phyloP scores from a whole-genome alignment of 2,797 vertebrate genomes.

The Arrhamphus sclerolepis region DNA sequence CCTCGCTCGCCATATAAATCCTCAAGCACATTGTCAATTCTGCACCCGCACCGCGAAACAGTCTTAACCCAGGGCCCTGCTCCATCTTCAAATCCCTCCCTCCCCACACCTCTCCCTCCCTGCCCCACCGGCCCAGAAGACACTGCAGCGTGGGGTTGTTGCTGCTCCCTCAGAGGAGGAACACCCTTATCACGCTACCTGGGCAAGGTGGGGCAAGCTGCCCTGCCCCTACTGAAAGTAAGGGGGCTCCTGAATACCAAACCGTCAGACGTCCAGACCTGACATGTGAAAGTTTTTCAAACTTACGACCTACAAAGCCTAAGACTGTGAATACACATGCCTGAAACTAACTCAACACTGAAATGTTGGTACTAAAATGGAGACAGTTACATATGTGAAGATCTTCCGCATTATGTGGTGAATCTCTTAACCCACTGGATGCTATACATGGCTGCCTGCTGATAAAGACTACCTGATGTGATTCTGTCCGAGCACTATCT shows the following conservation, averaged over 20 bases:
- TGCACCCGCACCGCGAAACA: not conserved
- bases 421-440: constrained; percentile 29
- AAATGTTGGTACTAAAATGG: constrained; percentile 22
- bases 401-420: constrained; percentile 16
- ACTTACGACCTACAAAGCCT: constrained; percentile 27
- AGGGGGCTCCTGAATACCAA: constrained; percentile 83
- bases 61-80: not conserved
- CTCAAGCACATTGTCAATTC: not conserved
- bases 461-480: constrained; percentile 39
- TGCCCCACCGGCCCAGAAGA: constrained; percentile 60
- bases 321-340: constrained; percentile 17
- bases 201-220: constrained; percentile 87
- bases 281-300: constrained; percentile 63
- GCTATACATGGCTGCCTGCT: constrained; percentile 37
- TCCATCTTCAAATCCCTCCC: constrained; percentile 53
- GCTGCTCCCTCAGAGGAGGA: constrained; percentile 71
- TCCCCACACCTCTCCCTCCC: constrained; percentile 61
- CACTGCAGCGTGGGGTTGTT: constrained; percentile 76
- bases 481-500: constrained; percentile 24
- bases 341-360: constrained; percentile 14
- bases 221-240: constrained; percentile 83
- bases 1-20: constrained; percentile 54
- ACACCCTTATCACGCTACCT: constrained; percentile 84
- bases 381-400: constrained; percentile 21
- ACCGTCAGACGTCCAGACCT: constrained; percentile 83